These are phyloP conservation scores for Cynaeus angustus DNA, from an alignment of 2,888 invertebrate species.

Conservation along the genomic window DNA sequence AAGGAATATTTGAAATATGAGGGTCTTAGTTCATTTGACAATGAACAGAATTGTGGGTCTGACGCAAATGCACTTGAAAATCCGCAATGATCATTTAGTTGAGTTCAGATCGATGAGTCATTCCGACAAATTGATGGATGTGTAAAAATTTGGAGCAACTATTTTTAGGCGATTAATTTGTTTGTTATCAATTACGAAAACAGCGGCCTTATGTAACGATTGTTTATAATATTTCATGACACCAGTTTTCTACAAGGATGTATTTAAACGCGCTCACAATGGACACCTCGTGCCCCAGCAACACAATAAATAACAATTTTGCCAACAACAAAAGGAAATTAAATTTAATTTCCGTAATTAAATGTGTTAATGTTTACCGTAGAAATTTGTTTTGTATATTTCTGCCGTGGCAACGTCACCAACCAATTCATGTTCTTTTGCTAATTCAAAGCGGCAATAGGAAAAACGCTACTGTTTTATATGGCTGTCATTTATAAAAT, in stretches of 20 bases:
- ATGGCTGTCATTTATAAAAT: slow-evolving; percentile 38
- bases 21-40: slow-evolving; percentile 35
- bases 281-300: slow-evolving; percentile 19
- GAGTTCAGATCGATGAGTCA: slow-evolving; percentile 34
- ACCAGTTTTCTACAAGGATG: slow-evolving; percentile 1
- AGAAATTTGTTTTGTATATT: slow-evolving; percentile 17
- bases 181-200: slow-evolving; percentile 36
- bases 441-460: slow-evolving; percentile 28
- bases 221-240: slow-evolving; percentile 9
- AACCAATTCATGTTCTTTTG: slow-evolving; percentile 15
- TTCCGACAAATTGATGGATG: slow-evolving; percentile 13
- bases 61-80: slow-evolving; percentile 43
- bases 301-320: slow-evolving; percentile 21
- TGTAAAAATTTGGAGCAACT: slow-evolving; percentile 35
- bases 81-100: slow-evolving; percentile 18
- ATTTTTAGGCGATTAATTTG: slow-evolving; percentile 43
- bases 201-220: slow-evolving; percentile 1
- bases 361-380: slow-evolving; percentile 26
- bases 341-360: slow-evolving; percentile 41
- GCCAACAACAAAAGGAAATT: slow-evolving; percentile 34
- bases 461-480: slow-evolving; percentile 15
- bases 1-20: slow-evolving; percentile 27
- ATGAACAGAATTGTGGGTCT: slow-evolving; percentile 33
- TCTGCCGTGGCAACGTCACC: slow-evolving; percentile 15
- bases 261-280: slow-evolving; percentile 3